Evolutionary conservation across 1,140 invertebrate species (phyloP), one percentile per base, ranked within the genome.

Genomic region (Mactra quadrangularis): DNA sequence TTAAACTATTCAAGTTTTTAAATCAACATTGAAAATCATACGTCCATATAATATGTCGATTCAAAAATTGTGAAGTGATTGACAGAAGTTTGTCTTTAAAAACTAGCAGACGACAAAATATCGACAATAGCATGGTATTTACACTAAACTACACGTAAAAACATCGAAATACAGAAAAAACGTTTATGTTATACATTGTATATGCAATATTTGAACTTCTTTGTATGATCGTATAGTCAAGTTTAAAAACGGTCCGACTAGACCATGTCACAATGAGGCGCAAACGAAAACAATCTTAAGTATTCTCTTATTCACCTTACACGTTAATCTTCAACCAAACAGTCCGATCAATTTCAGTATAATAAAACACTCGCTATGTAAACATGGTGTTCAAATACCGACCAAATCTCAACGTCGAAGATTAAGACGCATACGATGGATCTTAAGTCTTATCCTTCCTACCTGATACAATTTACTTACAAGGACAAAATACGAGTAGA

Each of bases 311-410:
- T 75, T 25, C 53, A 53, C 53, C 47, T 33, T 60, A 15, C 47
- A 53, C 13, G 50, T 27, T 81, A 81, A 81, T 81, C 77, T 70
- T 45, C 70, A 71, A 53, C 60, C 60, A 81, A 81, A 81, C 66
- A 81, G 27, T 25, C n/a, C n/a, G 64, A 68, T 57, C 64, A 35
- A 47, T 35, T 6, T 25, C n/a, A 3, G 33, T 81, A 81, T 71
- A 60, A 81, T 71, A 60, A 81, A 78, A 81, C 45, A 29, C 38
- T 59, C 33, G 64, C 66, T 59, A 81, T 38, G 64, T 81, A 81
- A 81, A 81, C 66, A 81, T 27, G 19, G 19, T n/a, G 25, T 6
- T 17, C 4, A 68, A 38, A 33, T 47, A 68, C n/a, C 35, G 27
- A 15, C 38, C n/a, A 81, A 68, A 59, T 81, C 77, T 71, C 64